Percentiles rank a stretch among this genome's conserved stretches.
These are phyloP conservation scores for Xiphophorus couchianus DNA, from an alignment of 2,113 vertebrate genomes.

Conservation along the genomic window DNA sequence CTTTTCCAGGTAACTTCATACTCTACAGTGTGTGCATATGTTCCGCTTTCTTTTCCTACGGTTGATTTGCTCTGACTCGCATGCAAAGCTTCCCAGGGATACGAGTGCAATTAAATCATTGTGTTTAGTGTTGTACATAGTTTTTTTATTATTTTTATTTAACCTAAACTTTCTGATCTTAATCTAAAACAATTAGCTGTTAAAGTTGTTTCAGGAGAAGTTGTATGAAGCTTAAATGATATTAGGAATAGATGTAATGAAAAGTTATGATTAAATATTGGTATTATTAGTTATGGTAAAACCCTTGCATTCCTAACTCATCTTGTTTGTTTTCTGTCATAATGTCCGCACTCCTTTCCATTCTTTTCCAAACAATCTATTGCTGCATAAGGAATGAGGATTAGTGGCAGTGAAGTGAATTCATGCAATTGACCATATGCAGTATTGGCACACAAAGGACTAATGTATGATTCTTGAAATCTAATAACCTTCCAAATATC, in stretches of 20 bases:
- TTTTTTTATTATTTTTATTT: constrained; percentile 2
- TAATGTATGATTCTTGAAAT: too few relatives aligned
- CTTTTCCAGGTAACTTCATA: constrained; percentile 63
- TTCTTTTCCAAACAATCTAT: too few relatives aligned
- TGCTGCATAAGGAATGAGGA: too few relatives aligned
- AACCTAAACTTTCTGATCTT: constrained; percentile 1
- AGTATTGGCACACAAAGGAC: too few relatives aligned
- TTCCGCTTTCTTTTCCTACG: constrained; percentile 47
- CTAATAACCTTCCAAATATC: too few relatives aligned
- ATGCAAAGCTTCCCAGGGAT: constrained; percentile 15
- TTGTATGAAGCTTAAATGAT: constrained; percentile 22
- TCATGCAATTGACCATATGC: too few relatives aligned
- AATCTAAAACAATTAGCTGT: constrained; percentile 12
- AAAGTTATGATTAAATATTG: not conserved
- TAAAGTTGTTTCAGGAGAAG: constrained; percentile 31
- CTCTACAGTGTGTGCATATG: constrained; percentile 14
- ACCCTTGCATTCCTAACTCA: not conserved
- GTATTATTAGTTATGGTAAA: not conserved
- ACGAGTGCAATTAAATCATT: constrained; percentile 13
- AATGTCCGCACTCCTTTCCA: too few relatives aligned
- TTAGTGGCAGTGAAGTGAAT: too few relatives aligned
- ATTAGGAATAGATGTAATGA: not conserved
- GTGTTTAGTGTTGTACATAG: constrained; percentile 1
- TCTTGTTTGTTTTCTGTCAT: too few relatives aligned
- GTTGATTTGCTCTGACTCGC: constrained; percentile 39